Evolutionary conservation across 2,113 vertebrate species (phyloP), one percentile per base, ranked within the genome.

Genomic region (Melospiza georgiana): DNA sequence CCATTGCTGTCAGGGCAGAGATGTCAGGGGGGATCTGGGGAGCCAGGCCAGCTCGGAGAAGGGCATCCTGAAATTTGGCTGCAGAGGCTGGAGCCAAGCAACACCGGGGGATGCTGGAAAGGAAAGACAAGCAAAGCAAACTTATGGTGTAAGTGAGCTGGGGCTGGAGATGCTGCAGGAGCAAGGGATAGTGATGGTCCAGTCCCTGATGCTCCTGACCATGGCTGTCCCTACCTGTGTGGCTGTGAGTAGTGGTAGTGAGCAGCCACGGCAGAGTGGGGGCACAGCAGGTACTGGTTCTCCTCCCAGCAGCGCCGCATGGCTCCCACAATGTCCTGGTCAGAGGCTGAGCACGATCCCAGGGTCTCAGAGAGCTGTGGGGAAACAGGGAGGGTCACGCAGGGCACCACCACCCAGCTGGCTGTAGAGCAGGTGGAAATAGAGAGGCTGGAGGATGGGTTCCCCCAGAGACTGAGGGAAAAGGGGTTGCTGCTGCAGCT

Each of bases 61-160:
- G 84, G 0, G 98, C 98, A 21, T 98, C 97, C 33, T 97, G 97
- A 92, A 99, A 99, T 96, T 99, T 99, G 92, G 97, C 98, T 18
- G 99, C 97, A 2, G 99, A 99, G 12, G 99, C 99, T 2, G 99
- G 98, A 20, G 99, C 99, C 24, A 99, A 88, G 68, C 98, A 99
- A 85, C 99, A 99, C 57, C 98, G 98, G 71, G 84, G 95, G 0
- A 10, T 58, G 68, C 96, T 94, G 55, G 3, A 61, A 71, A 35
- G 43, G n/a, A 39, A 87, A 84, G 39, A 58, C 57, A 66, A 79
- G 13, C 24, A 49, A 49, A 49, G 30, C 31, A 65, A 68, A 27
- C 11, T 9, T 43, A 37, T 3, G 13, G 37, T 19, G 21, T 21
- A 44, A 73, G 3, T 0, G 0, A 65, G 27, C 8, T 41, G n/a